Evolutionary conservation across 1,140 invertebrate genomes (phyloP), one percentile per base, ranked within the genome.

Genomic region (Bombus cullumanus): DNA sequence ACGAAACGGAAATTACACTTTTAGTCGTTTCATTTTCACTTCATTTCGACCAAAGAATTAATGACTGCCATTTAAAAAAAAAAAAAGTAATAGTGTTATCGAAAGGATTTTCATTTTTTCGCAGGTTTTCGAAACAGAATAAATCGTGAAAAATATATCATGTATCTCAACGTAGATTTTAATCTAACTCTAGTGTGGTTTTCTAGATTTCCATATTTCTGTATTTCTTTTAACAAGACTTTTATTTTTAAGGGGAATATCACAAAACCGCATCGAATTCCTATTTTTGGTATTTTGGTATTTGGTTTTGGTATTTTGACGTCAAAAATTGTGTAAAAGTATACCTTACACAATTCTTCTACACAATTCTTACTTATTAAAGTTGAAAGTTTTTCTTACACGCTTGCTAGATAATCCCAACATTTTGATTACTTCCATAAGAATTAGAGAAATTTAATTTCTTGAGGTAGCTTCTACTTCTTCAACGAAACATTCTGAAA

Each of bases 1-100:
- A 53, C 37, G 66, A 59, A 62, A 79, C 66, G 10, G 43, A 39
- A 84, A 84, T 84, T 13, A n/a, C 59, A n/a, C 28, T n/a, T 62
- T 28, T n/a, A 62, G 28, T 28, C 59, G 28, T 62, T 12, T 12
- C 59, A n/a, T 62, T n/a, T 62, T n/a, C 28, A 22, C 41, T 47
- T 47, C 28, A 47, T 73, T 43, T 43, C 28, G 25, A 18, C 31
- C 8, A 43, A 73, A 15, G n/a, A 34, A 34, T 31, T 15, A 31
- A 66, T n/a, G 64, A 31, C 13, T 15, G 13, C 2, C n/a, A 31
- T 31, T 15, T 8, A 6, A 15, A 8, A 66, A 15, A 8, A 15
- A 8, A 31, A 15, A 18, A 15, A 18, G 6, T 34, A 66, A 34
- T 2, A 31, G 5, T 15, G 15, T 31, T 31, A 18, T 34, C 4